Evolutionary conservation across 2,888 invertebrate species (phyloP).

Genomic region (Eupithecia exiguata): DNA sequence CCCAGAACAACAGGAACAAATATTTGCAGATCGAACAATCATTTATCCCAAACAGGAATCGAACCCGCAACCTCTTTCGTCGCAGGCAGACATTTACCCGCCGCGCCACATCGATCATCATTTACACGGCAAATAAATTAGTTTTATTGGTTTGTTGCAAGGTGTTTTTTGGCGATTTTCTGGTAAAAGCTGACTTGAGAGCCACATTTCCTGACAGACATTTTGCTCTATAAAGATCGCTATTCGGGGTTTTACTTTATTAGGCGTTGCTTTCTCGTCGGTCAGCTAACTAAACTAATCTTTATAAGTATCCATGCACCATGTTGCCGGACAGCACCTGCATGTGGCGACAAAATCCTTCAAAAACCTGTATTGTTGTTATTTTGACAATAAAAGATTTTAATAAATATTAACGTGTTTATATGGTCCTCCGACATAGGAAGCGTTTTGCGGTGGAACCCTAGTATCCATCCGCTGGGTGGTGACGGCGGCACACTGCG

Average conservation of each 20-base stretch:
- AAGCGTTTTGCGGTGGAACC: conserved; percentile 95
- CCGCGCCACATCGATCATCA: not conserved
- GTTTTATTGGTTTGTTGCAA: not conserved
- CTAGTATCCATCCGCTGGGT: conserved; percentile 92
- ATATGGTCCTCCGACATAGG: conserved; percentile 72
- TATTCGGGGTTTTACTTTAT: too few species aligned
- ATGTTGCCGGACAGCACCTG: not conserved
- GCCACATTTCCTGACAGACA: not conserved
- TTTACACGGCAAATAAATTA: not conserved
- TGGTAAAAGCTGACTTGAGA: not conserved
- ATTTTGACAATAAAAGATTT: not conserved
- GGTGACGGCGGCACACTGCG: conserved; percentile 94
- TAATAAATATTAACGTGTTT: not conserved
- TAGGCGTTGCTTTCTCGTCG: too few species aligned
- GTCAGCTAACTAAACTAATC: too few species aligned
- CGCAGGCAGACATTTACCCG: too few species aligned
- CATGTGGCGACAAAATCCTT: not conserved
- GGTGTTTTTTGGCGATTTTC: not conserved
- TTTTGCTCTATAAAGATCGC: not conserved
- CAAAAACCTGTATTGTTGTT: not conserved
- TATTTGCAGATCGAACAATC: too few species aligned
- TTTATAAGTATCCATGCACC: too few species aligned
- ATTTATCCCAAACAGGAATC: too few species aligned
- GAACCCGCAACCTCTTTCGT: too few species aligned
- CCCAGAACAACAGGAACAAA: too few species aligned